Evolutionary conservation across 2,113 vertebrate genomes (phyloP).

Genomic region (Ptychochromis oligacanthus): DNA sequence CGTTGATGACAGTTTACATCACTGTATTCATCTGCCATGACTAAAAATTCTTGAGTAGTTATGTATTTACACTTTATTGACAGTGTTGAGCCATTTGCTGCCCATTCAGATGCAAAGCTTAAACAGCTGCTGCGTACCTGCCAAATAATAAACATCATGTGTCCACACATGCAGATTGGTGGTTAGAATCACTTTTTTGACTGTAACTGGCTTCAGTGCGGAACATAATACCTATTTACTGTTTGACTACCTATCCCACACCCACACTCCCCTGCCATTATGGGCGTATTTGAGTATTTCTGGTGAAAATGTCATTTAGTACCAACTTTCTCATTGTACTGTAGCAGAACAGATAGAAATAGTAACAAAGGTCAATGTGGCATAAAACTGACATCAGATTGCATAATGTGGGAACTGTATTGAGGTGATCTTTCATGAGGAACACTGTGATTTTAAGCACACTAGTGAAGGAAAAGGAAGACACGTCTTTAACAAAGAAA

Average conservation of each 20-base stretch:
- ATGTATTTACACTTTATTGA: neutral
- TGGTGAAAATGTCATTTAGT: slow-evolving; percentile 59
- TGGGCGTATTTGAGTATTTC: slow-evolving; percentile 43
- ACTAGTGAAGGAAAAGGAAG: neutral
- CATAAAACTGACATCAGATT: slow-evolving; percentile 70
- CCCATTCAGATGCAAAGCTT: neutral
- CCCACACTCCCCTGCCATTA: neutral
- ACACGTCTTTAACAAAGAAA: neutral
- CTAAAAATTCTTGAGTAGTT: neutral
- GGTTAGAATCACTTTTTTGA: neutral
- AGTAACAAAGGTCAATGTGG: slow-evolving; percentile 69
- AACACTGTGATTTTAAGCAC: slow-evolving; percentile 22
- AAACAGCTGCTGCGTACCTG: neutral
- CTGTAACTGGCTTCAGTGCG: neutral
- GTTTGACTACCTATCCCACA: neutral
- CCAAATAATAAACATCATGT: slow-evolving; percentile 7
- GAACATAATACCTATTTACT: neutral
- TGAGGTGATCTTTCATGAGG: slow-evolving; percentile 61
- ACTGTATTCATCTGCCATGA: neutral
- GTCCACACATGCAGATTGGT: neutral
- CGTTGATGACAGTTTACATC: neutral
- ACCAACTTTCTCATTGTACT: slow-evolving; percentile 35
- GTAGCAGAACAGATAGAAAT: slow-evolving; percentile 60
- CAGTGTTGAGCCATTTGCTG: neutral
- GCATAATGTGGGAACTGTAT: slow-evolving; percentile 63